phyloP scores from a whole-genome alignment of 37 sponge, comb jelly and placozoan genomes.

The Dysidea cf. avara region DNA sequence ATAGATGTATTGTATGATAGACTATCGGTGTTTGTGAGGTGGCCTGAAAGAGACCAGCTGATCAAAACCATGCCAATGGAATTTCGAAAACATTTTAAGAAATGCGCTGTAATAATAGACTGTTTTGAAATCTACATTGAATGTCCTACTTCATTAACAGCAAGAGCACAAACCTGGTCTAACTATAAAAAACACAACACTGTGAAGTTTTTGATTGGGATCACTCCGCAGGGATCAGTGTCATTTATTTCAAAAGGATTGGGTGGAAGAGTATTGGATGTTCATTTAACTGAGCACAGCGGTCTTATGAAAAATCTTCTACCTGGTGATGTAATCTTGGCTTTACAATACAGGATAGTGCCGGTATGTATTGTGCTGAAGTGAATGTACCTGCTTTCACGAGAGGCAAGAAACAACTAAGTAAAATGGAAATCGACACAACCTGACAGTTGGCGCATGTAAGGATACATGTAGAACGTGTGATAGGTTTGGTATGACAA shows the following conservation, averaged over 20 bases:
- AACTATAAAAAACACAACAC: too few species aligned
- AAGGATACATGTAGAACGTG: conserved; percentile 56
- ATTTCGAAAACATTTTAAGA: conserved; percentile 9
- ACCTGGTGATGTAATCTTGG: conserved; percentile 8
- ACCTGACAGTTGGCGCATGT: conserved; percentile 32
- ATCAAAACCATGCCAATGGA: conserved; percentile 21
- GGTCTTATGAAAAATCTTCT: too few species aligned
- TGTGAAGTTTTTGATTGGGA: too few species aligned
- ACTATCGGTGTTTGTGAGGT: not conserved
- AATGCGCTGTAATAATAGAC: conserved; percentile 10
- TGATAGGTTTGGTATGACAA: conserved; percentile 28
- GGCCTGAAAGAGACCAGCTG: too few species aligned
- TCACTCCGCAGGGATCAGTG: too few species aligned
- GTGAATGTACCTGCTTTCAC: conserved; percentile 24
- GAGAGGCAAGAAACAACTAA: conserved; percentile 11
- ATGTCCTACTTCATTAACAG: conserved; percentile 9
- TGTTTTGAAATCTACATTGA: conserved; percentile 27
- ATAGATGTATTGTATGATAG: conserved; percentile 24
- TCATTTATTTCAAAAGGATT: conserved; percentile 22
- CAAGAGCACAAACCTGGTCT: conserved; percentile 11
- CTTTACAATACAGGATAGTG: conserved; percentile 13
- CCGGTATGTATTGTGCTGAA: conserved; percentile 25
- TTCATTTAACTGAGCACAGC: too few species aligned
- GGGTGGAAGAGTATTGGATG: too few species aligned
- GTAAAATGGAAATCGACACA: conserved; percentile 35